Conservation (phyloP, 2,797 vertebrate genomes). For the Sebastes melanostomus region DNA sequence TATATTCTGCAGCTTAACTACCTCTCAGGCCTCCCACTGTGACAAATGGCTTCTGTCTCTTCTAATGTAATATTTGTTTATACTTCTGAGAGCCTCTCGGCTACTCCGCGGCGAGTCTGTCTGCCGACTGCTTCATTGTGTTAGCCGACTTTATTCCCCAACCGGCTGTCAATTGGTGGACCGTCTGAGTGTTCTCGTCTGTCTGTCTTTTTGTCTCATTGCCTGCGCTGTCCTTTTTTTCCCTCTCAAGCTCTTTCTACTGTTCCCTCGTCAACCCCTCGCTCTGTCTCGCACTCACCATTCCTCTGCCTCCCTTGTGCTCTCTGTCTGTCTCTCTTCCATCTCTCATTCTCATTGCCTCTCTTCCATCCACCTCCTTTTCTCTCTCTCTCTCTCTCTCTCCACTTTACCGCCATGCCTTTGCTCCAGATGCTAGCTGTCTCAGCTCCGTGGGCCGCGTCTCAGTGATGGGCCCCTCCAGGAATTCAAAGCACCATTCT, state of each 20-base stretch:
- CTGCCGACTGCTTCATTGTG: slow-evolving; percentile 75
- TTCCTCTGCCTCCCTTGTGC: slow-evolving; percentile 39
- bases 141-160: slow-evolving; percentile 78
- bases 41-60: slow-evolving; percentile 90
- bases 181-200: slow-evolving; percentile 71
- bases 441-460: slow-evolving; percentile 72
- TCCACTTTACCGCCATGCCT: slow-evolving; percentile 68
- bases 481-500: slow-evolving; percentile 81
- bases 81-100: slow-evolving; percentile 75
- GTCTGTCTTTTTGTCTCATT: slow-evolving; percentile 77
- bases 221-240: slow-evolving; percentile 26
- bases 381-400: slow-evolving; percentile 8
- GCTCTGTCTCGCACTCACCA: slow-evolving; percentile 46
- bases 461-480: slow-evolving; percentile 80
- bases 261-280: slow-evolving; percentile 54
- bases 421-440: slow-evolving; percentile 80
- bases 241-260: slow-evolving; percentile 24
- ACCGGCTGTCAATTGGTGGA: slow-evolving; percentile 68
- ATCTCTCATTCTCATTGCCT: slow-evolving; percentile 24
- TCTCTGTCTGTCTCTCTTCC: slow-evolving; percentile 24
- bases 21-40: slow-evolving; percentile 78
- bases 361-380: slow-evolving; percentile 9
- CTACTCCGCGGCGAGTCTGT: slow-evolving; percentile 64
- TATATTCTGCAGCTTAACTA: slow-evolving; percentile 82
- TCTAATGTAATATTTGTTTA: slow-evolving; percentile 85